These are phyloP conservation scores for Rattus rattus DNA, from an alignment of 2,113 vertebrate genomes.

Conservation along the genomic window DNA sequence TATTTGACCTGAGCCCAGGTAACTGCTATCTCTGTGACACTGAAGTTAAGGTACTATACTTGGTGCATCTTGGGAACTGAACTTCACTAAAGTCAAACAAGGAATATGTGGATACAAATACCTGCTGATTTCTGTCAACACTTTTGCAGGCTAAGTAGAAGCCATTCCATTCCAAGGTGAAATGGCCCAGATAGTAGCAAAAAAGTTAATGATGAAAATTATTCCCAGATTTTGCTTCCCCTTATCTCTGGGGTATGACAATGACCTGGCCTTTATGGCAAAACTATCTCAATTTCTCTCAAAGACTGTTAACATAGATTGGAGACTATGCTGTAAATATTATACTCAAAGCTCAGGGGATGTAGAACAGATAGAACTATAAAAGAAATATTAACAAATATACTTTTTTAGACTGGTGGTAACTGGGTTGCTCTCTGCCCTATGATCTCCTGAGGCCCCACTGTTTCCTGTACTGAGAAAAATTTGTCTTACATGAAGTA, in stretches of 20 bases:
- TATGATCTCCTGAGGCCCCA: background rate
- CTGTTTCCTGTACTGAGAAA: background rate
- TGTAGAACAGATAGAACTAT: background rate
- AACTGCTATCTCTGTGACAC: too few species aligned
- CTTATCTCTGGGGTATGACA: background rate
- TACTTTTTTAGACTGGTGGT: background rate
- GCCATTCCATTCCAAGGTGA: background rate
- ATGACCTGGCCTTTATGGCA: background rate
- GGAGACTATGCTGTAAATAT: background rate
- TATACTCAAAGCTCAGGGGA: background rate
- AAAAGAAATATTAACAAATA: background rate
- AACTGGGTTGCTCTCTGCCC: background rate
- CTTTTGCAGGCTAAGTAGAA: background rate
- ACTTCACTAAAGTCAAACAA: background rate
- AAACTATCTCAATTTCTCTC: background rate
- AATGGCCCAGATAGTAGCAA: background rate
- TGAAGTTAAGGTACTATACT: background rate
- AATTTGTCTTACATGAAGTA: background rate
- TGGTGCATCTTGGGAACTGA: background rate
- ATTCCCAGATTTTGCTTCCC: background rate
- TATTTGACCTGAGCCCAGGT: too few species aligned
- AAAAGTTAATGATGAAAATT: background rate
- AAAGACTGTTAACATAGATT: background rate
- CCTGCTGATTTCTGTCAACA: background rate
- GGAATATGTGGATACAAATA: background rate